These are phyloP conservation scores for Congeria kusceri DNA, from an alignment of 2,888 invertebrate species.

Conservation along the genomic window DNA sequence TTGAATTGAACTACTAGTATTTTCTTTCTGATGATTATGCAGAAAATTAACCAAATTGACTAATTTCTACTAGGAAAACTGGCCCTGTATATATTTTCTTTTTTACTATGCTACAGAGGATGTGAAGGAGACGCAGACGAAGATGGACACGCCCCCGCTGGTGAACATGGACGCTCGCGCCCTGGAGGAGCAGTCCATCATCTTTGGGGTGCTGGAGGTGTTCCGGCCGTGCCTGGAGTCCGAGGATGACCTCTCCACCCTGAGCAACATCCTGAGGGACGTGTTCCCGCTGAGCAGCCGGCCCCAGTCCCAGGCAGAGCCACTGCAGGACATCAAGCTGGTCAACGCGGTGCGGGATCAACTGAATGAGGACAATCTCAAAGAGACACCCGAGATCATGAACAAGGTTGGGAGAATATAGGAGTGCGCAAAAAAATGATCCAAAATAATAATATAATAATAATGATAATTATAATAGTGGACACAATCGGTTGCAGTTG, in stretches of 20 bases:
- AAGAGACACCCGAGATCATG: constrained; percentile 72
- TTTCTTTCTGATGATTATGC: no score
- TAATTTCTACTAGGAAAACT: no score
- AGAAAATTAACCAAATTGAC: no score
- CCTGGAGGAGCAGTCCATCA: constrained; percentile 79
- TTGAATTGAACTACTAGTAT: no score
- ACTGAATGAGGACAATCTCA: constrained; percentile 79
- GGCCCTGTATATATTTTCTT: no score
- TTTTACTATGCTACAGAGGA: constrained; percentile 53
- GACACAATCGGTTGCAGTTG: no score
- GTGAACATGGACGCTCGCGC: constrained; percentile 54
- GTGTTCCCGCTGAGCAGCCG: constrained; percentile 78
- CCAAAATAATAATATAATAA: no score
- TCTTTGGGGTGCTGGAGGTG: constrained; percentile 75
- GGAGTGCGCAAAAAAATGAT: no score
- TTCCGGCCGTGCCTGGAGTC: constrained; percentile 71
- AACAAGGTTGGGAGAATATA: constrained; percentile 73
- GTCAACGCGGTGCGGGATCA: constrained; percentile 79
- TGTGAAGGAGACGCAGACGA: constrained; percentile 48
- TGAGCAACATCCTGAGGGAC: constrained; percentile 76
- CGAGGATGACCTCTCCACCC: constrained; percentile 71
- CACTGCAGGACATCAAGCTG: constrained; percentile 71
- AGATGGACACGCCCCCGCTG: constrained; percentile 59
- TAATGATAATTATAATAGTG: no score
- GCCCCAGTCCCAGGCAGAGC: constrained; percentile 59